Base-by-base conservation (phyloP, 2,113 vertebrate genomes). In the Gnathonemus longibarbis region DNA sequence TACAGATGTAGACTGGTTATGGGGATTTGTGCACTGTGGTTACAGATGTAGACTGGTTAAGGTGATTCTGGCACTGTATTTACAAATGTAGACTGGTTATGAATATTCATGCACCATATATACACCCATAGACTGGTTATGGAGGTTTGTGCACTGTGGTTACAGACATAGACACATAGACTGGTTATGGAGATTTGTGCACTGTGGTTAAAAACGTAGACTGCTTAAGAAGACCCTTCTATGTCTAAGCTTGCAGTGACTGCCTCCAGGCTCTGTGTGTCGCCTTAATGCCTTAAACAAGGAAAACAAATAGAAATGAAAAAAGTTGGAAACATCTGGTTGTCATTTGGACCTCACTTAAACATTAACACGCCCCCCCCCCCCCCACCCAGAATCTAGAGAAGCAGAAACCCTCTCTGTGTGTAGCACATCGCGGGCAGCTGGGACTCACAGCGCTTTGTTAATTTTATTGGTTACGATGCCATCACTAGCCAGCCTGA, bases 261-360 rank as follows among this genome's bases (percentile, higher is more conserved):
- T 8, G 74, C 35, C 88, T 53, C 49, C 70, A n/a, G 48, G 31
- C 74, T 56, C 88, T 53, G 88, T 50, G 48, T 74, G 66, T 84
- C 50, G 31, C 48, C 74, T 84, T 53, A 52, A 89, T 39, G 35
- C 50, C 83, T 42, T 21, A 89, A 84, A 89, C 70, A 84, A 89
- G 31, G 46, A 80, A 89, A 50, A 80, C 46, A 89, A 74, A 83
- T 58, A 88, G 9, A 46, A 45, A 39, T 24, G 56, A 88, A 89
- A 56, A 89, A 83, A 50, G 74, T 42, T 42, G 74, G 35, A 89
- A 89, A 89, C 88, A 89, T 89, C 88, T 89, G 88, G 88, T 83
- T 89, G 74, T 52, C 88, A 53, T 89, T 89, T 89, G 39, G 70
- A 39, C 50, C 31, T 52, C 74, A 56, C 31, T 83, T 56, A 42